Evolutionary conservation across 2,797 vertebrate species (phyloP).

Genomic region (Paratrypauchen microcephalus): DNA sequence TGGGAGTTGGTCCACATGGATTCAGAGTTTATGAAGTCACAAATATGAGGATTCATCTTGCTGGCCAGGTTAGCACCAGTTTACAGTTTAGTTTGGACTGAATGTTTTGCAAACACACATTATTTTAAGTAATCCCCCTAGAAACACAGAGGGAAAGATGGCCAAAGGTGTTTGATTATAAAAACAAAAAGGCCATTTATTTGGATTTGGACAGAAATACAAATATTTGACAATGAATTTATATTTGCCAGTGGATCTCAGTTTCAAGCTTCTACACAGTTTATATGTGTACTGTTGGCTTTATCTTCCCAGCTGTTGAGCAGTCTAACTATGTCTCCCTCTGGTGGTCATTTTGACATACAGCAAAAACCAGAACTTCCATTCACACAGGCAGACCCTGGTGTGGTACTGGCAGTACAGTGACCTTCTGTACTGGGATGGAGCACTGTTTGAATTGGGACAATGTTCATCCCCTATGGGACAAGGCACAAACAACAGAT

Average conservation of each 20-base stretch:
- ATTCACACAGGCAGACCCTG: conserved; percentile 63
- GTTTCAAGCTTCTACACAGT: not conserved
- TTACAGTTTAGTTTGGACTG: too few species aligned
- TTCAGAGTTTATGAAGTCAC: too few species aligned
- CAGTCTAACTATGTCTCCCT: conserved; percentile 24
- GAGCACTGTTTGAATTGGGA: conserved; percentile 8
- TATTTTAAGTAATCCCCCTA: too few species aligned
- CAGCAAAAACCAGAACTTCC: conserved; percentile 65
- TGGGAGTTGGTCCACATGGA: too few species aligned
- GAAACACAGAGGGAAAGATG: not conserved
- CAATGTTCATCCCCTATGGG: not conserved
- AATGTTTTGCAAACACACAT: too few species aligned
- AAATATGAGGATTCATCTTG: too few species aligned
- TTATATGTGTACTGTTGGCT: not conserved
- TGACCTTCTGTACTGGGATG: not conserved
- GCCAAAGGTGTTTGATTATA: too few species aligned
- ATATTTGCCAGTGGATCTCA: not conserved
- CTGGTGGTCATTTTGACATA: conserved; percentile 36
- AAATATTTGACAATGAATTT: not conserved
- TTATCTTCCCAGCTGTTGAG: not conserved
- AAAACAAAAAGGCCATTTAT: not conserved
- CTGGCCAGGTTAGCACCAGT: too few species aligned
- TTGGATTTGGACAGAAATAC: not conserved
- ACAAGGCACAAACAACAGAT: not conserved
- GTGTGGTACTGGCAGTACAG: not conserved